Evolutionary conservation across 2,888 invertebrate genomes (phyloP), one percentile per base, ranked within the genome.

Genomic region (Epinotia bilunana): DNA sequence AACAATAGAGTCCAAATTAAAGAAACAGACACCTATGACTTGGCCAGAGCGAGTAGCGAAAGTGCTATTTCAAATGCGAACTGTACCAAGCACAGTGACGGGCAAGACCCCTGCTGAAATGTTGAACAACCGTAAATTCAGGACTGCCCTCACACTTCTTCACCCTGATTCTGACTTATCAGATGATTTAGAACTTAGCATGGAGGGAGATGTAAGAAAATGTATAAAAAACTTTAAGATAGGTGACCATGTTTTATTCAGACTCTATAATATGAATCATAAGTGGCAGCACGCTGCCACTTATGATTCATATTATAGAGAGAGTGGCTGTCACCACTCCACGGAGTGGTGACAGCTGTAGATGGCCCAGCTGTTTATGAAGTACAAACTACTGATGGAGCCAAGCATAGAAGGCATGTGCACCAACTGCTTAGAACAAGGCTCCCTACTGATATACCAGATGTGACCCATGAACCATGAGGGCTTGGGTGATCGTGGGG

Each of bases 41-140:
- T 78, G 77, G 74, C 28, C 60, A 70, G 75, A 73, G 64, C 61
- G 76, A 73, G 33, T 76, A 76, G 67, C 74, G 20, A 76, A 76
- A 68, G 65, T 78, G 63, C 73, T 78, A 70, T 77, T 73, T 68
- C 62, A 64, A 23, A 53, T 78, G 72, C 69, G 76, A 18, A 73
- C 70, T 67, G 63, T 72, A 43, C 78, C 76, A 28, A 77, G 60
- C 55, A 79, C 73, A 11, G 69, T 72, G 2, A 79, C 76, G 33
- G 77, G 74, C 11, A 77, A 77, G 43, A 76, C 74, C 33, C 78
- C 78, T 53, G 79, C 79, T 12, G 77, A 79, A 60, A 33, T 79
- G 49, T 65, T 79, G 16, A 74, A 73, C 39, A 60, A 65, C 11
- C 64, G 78, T 23, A 65, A 53, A 46, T 78, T 72, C 18, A 74